Evolutionary conservation across 1,140 invertebrate genomes (phyloP), one percentile per base, ranked within the genome.

Genomic region (Thereuonema tuberculata): DNA sequence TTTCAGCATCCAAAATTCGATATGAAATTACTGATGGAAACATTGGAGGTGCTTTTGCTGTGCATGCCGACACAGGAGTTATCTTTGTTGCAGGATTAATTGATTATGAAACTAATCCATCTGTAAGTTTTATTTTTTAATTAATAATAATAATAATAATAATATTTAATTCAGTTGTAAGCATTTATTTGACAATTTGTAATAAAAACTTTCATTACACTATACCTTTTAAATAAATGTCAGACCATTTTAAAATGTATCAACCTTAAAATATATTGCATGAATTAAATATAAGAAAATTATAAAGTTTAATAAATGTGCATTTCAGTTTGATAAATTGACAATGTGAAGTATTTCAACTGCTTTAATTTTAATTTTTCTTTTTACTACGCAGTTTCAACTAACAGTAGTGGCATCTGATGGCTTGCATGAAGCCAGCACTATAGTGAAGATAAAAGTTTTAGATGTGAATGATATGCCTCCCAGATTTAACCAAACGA

Each of bases 381-480:
- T 59, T 59, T 29, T 67, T 60, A 61, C 23, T 60, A 46, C 64
- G 63, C 63, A 84, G 64, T 91, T 91, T 66, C 81, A 78, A 48
- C 71, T 92, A 1, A 84, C 79, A 25, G 83, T 93, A 0, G 74
- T 78, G 64, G 88, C 87, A 0, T 86, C 82, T 63, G 89, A 93
- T 67, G 86, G 87, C 1, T 73, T 82, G 17, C 86, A 80, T 68
- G 79, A 85, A 53, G 86, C 89, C 66, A 81, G 80, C 27, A 82
- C 86, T 0, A 80, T 77, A 56, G 87, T 93, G 0, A 76, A 81
- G 25, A 86, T 93, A 25, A 82, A 83, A 59, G 84, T 93, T 49
- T 80, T 81, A 20, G 49, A 64, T 60, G 80, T 89, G 2, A 91
- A 92, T 67, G 88, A 92, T 67, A 88, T 89, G 71, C 81, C 80